Evolutionary conservation across 2,888 invertebrate species (phyloP), one percentile per base, ranked within the genome.

Genomic region (Pachliopta kotzebuea): DNA sequence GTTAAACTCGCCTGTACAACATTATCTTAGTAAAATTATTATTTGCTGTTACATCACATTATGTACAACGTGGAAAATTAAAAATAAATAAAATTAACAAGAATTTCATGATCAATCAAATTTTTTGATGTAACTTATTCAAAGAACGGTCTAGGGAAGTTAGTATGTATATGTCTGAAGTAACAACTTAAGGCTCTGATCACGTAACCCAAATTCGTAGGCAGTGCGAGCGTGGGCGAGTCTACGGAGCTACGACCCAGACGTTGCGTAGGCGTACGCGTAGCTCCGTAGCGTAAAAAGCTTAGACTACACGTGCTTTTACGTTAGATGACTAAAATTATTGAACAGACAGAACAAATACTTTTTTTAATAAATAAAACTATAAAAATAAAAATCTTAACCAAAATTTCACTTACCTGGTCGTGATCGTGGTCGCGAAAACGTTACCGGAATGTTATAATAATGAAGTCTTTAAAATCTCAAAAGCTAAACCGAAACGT

Each of bases 221-320:
- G 72, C 79, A 79, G 74, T 72, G 72, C 68, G 73, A 72, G 88
- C 85, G 90, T 87, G 84, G 90, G 90, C 85, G 90, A 86, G 90
- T 90, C 90, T 90, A 81, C 84, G 79, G 73, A 70, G 83, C 86
- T 88, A 85, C 86, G 86, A 76, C 77, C 74, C 81, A 89, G 88
- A 86, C 86, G 70, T 70, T 76, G 86, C 86, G 89, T 90, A 88
- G 90, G 89, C 83, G 82, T 74, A 2, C 26, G 31, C 78, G 84
- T 88, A 83, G 82, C 82, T 70, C 60, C 79, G 84, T 85, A 86
- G 79, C 79, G 83, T 85, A 83, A 73, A 65, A 85, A 80, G 56
- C 52, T 21, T 31, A 52, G 29, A 50, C 75, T 76, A 79, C 84
- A 83, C 84, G 84, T 83, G 84, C 73, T 78, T 4, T 4, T 6